Evolutionary conservation across 2,113 vertebrate genomes (phyloP).

Genomic region (Cynopterus brachyotis): DNA sequence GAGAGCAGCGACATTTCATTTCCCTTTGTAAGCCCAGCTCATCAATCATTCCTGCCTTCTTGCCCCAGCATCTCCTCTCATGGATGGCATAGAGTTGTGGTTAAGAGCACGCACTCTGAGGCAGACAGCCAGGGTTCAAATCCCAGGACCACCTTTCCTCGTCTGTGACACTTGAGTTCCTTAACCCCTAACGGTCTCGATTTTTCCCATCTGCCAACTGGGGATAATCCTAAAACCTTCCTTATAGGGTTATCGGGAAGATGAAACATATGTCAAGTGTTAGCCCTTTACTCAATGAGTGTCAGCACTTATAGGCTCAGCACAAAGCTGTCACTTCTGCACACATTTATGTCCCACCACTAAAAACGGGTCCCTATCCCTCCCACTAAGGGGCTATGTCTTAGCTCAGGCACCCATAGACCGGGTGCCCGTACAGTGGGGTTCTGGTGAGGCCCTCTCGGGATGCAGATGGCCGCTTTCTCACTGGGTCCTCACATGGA

Average conservation of each 20-base stretch:
- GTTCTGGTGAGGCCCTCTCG: neutral
- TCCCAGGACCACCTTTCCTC: neutral
- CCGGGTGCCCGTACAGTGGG: rapidly evolving
- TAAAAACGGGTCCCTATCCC: rapidly evolving
- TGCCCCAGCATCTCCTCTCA: rapidly evolving
- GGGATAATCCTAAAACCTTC: neutral
- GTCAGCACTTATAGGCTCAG: neutral
- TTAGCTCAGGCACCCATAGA: neutral
- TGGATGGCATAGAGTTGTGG: neutral
- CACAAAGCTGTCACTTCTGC: neutral
- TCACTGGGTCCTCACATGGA: neutral
- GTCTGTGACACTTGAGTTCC: neutral
- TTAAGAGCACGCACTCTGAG: neutral
- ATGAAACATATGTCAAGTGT: too few relatives aligned
- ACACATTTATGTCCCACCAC: too few relatives aligned
- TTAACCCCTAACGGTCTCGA: neutral
- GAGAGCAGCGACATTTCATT: rapidly evolving
- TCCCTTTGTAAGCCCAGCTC: neutral
- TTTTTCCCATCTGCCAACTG: neutral
- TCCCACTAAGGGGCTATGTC: neutral
- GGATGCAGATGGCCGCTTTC: neutral
- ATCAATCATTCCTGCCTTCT: rapidly evolving
- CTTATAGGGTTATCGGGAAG: neutral
- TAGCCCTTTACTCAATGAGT: neutral
- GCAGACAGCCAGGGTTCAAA: neutral